Evolutionary conservation across 2,797 vertebrate species (phyloP).

Genomic region (Enteromius anoplus): DNA sequence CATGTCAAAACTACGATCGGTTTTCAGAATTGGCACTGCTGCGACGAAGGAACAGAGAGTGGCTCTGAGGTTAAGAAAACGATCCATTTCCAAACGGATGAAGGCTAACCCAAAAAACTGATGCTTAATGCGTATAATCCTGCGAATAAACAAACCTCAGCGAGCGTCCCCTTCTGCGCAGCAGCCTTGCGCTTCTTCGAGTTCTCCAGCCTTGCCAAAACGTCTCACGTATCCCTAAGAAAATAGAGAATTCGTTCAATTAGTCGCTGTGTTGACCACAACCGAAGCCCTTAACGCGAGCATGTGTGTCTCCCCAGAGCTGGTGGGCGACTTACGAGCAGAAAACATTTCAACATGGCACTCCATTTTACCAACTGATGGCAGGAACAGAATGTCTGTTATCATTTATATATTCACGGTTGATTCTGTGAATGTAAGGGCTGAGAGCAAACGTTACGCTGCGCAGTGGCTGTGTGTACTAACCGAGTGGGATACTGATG

Average conservation of each 20-base stretch:
- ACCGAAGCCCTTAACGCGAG: slow-evolving; percentile 61
- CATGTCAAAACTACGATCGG: slow-evolving; percentile 54
- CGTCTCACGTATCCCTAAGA: slow-evolving; percentile 65
- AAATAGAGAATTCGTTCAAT: slow-evolving; percentile 70
- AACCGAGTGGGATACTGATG: slow-evolving; percentile 40
- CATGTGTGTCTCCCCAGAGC: slow-evolving; percentile 59
- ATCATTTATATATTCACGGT: slow-evolving; percentile 45
- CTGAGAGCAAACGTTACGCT: slow-evolving; percentile 32
- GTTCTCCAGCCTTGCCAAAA: slow-evolving; percentile 60
- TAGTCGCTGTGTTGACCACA: slow-evolving; percentile 65
- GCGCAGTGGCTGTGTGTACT: slow-evolving; percentile 24
- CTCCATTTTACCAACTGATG: slow-evolving; percentile 51
- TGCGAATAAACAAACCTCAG: slow-evolving; percentile 64
- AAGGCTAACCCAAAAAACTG: slow-evolving; percentile 49
- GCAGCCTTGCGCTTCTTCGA: slow-evolving; percentile 62
- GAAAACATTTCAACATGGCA: slow-evolving; percentile 55
- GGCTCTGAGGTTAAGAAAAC: slow-evolving; percentile 59
- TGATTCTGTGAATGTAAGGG: slow-evolving; percentile 38
- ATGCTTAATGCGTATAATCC: slow-evolving; percentile 57
- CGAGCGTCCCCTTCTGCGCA: slow-evolving; percentile 50
- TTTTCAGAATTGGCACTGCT: slow-evolving; percentile 48
- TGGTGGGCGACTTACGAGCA: slow-evolving; percentile 55
- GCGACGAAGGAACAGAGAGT: slow-evolving; percentile 41
- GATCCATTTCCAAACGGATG: slow-evolving; percentile 43
- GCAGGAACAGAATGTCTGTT: slow-evolving; percentile 47